A percentile compares a stretch with the other conserved stretches of the same genome.
phyloP scores from a whole-genome alignment of 2,797 vertebrate genomes.

The Onychomys torridus region DNA sequence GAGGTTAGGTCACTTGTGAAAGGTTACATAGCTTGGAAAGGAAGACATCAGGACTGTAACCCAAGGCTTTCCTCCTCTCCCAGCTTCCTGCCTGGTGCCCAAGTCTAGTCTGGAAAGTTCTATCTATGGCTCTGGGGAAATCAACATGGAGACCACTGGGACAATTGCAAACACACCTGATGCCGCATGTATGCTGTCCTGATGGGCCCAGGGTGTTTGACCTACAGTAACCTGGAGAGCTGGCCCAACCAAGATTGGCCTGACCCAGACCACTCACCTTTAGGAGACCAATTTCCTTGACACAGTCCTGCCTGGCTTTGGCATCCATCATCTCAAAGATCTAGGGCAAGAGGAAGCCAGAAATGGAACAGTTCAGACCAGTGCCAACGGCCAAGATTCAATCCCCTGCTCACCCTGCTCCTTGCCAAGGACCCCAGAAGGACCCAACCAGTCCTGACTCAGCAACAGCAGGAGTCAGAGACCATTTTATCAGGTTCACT shows the following conservation, averaged over 20 bases:
- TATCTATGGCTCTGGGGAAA: background rate
- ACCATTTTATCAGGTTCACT: background rate
- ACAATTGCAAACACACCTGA: background rate
- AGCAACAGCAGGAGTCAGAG: rapidly evolving
- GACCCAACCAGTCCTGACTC: too few relatives aligned
- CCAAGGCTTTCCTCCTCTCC: background rate
- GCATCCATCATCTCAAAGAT: conserved; percentile 98
- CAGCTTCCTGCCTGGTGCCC: background rate
- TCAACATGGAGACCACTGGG: background rate
- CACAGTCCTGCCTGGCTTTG: conserved; percentile 95
- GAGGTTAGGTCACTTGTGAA: background rate
- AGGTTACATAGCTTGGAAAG: background rate
- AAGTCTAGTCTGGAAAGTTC: background rate
- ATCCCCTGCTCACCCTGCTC: background rate
- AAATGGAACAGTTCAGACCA: background rate
- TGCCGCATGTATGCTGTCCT: background rate
- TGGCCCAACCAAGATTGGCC: background rate
- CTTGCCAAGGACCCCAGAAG: rapidly evolving
- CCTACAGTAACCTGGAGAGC: background rate
- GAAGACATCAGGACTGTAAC: background rate
- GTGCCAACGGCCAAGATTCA: rapidly evolving
- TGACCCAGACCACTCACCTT: conserved; percentile 89
- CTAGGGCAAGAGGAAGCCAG: conserved; percentile 84
- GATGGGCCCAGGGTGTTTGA: background rate
- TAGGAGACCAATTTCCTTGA: conserved; percentile 96